Percentiles rank a stretch among this genome's conserved stretches.
These are phyloP conservation scores for Crotalus horridus DNA, from an alignment of 2,113 vertebrate genomes.

Conservation along the genomic window DNA sequence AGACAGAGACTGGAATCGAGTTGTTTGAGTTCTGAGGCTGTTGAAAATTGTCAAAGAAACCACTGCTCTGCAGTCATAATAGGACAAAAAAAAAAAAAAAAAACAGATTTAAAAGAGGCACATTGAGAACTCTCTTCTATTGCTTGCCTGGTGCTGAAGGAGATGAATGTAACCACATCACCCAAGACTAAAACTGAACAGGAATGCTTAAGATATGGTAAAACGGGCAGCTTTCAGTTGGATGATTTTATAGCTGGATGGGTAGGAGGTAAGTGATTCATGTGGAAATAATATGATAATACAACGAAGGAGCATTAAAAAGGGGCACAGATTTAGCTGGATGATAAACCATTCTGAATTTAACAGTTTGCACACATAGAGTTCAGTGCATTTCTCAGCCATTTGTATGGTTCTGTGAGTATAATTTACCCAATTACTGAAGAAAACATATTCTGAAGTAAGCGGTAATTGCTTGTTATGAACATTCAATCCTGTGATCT, in stretches of 20 bases:
- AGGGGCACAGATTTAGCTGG: neutral
- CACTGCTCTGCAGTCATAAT: conserved; percentile 21
- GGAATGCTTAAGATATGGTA: conserved; percentile 8
- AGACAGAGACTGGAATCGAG: neutral
- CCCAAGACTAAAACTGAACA: conserved; percentile 5
- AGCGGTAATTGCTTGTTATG: neutral
- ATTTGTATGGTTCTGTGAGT: neutral
- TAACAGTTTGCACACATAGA: neutral
- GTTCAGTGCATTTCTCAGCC: neutral
- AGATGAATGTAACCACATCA: conserved; percentile 21
- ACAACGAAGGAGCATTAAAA: neutral
- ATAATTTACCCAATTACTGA: neutral
- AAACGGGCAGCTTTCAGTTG: conserved; percentile 56
- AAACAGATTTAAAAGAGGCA: conserved; percentile 6
- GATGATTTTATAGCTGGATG: conserved; percentile 74
- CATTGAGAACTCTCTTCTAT: conserved; percentile 5
- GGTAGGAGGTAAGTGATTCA: conserved; percentile 69
- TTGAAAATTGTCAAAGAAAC: conserved; percentile 30
- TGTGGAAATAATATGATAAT: neutral
- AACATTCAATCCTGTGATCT: neutral
- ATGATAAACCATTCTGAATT: neutral
- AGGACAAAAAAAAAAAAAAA: neutral
- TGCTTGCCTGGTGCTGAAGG: conserved; percentile 13
- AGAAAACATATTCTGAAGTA: neutral
- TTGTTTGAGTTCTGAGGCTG: conserved; percentile 6